Evolutionary conservation across 2,888 invertebrate genomes (phyloP).

Genomic region (Formica aserva): DNA sequence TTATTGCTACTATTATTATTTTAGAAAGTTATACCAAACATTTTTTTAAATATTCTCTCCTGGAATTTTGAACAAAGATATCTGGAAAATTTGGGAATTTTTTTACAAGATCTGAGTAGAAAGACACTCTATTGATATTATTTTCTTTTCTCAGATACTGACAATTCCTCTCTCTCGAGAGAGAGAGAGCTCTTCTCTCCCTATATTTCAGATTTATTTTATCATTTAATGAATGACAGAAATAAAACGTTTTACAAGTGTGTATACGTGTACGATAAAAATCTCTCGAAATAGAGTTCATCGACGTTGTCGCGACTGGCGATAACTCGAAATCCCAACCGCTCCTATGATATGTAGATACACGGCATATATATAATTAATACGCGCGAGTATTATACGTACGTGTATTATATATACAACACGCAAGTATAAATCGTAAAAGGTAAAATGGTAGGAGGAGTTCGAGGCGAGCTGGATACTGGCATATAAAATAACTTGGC

Average conservation of each 20-base stretch:
- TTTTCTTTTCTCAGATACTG: neutral
- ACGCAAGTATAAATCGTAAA: constrained; percentile 49
- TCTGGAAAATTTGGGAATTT: too few species aligned
- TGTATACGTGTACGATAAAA: constrained; percentile 6
- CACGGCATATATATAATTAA: constrained; percentile 51
- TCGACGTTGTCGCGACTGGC: constrained; percentile 22
- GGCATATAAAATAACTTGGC: constrained; percentile 51
- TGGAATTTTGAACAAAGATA: too few species aligned
- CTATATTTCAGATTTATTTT: neutral
- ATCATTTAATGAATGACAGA: neutral
- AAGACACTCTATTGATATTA: neutral
- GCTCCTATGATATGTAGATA: constrained; percentile 28
- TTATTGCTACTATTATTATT: too few species aligned
- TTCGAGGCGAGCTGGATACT: constrained; percentile 51
- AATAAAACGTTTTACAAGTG: neutral
- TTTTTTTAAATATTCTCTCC: too few species aligned
- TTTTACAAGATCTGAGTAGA: too few species aligned
- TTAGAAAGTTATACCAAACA: too few species aligned
- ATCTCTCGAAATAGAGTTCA: constrained; percentile 40
- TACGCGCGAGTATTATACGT: constrained; percentile 22
- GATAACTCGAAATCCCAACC: constrained; percentile 17
- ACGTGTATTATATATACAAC: neutral
- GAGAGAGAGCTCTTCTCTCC: neutral
- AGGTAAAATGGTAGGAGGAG: constrained; percentile 56
- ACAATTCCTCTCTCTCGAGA: neutral